phyloP scores from a whole-genome alignment of 2,888 invertebrate genomes.

The Thera obeliscata region DNA sequence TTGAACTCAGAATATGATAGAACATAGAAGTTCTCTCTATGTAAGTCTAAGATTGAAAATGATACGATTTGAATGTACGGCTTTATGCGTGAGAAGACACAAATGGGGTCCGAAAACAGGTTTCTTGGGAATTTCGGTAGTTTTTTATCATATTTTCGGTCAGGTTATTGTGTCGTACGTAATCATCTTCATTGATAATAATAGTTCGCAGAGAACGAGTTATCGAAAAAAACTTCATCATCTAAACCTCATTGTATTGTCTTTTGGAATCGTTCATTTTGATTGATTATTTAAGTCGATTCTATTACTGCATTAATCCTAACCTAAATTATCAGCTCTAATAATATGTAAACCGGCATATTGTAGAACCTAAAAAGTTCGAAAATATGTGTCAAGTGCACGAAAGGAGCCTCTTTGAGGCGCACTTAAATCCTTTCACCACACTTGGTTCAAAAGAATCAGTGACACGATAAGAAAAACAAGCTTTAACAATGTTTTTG shows the following conservation, averaged over 20 bases:
- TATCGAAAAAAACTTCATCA: conserved; percentile 17
- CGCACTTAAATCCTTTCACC: too few relatives aligned
- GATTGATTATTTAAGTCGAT: background rate
- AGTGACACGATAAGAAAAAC: too few relatives aligned
- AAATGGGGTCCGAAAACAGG: conserved; percentile 2
- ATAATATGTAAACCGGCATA: too few relatives aligned
- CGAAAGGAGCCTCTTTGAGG: too few relatives aligned
- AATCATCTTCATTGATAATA: conserved; percentile 7
- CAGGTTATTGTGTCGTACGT: conserved; percentile 34
- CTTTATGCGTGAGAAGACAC: conserved; percentile 4
- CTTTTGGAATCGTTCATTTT: background rate
- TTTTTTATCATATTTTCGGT: conserved; percentile 20
- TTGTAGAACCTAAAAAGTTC: too few relatives aligned
- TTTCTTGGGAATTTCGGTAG: background rate
- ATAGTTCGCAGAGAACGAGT: conserved; percentile 5
- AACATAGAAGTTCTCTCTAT: too few relatives aligned
- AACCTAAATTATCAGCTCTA: background rate
- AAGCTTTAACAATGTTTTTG: background rate
- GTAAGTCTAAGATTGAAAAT: too few relatives aligned
- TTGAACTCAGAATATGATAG: too few relatives aligned
- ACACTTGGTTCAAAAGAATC: too few relatives aligned
- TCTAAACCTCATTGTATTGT: conserved; percentile 21
- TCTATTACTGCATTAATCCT: background rate
- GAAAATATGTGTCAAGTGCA: too few relatives aligned
- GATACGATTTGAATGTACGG: background rate